Percentiles rank a stretch among this genome's conserved stretches.
These are phyloP conservation scores for Scaptomyza caliginosa DNA, from an alignment of 2,888 invertebrate genomes.

Conservation along the genomic window DNA sequence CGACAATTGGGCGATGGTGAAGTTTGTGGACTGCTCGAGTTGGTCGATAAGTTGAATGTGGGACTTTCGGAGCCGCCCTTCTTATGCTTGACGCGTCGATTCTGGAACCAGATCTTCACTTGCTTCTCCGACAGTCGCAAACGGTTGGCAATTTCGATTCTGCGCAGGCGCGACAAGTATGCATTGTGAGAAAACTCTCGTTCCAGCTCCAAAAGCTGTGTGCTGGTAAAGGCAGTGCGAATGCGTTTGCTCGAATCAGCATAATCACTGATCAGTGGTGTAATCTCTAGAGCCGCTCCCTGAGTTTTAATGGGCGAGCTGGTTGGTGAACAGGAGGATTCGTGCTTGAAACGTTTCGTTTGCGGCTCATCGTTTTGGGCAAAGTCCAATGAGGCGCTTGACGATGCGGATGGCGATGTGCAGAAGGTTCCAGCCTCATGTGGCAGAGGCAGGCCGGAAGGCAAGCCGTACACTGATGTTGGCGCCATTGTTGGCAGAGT, in stretches of 20 bases:
- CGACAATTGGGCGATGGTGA: conserved; percentile 43
- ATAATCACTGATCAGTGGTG: conserved; percentile 83
- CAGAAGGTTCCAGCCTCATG: conserved; percentile 75
- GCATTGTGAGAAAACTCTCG: conserved; percentile 95
- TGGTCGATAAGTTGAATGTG: conserved; percentile 74
- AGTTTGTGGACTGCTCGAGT: conserved; percentile 62
- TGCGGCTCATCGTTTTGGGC: conserved; percentile 74
- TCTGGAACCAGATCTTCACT: conserved; percentile 97
- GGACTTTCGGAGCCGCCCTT: conserved; percentile 90
- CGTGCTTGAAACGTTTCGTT: conserved; percentile 71
- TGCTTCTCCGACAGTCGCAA: conserved; percentile 96
- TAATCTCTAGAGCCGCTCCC: conserved; percentile 56
- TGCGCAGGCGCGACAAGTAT: conserved; percentile 93
- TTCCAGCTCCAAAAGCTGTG: conserved; percentile 93
- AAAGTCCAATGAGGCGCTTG: conserved; percentile 74
- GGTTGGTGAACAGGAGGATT: conserved; percentile 77
- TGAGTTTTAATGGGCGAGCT: conserved; percentile 73
- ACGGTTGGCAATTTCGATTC: conserved; percentile 96
- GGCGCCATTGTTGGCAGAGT: conserved; percentile 32
- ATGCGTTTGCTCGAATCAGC: conserved; percentile 93
- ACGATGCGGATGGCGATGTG: conserved; percentile 83
- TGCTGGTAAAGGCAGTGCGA: conserved; percentile 96
- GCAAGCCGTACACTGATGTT: conserved; percentile 37
- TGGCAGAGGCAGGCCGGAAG: conserved; percentile 31
- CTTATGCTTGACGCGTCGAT: conserved; percentile 96